Base-by-base conservation (phyloP, 2,113 vertebrate genomes). In the Passer montanus region DNA sequence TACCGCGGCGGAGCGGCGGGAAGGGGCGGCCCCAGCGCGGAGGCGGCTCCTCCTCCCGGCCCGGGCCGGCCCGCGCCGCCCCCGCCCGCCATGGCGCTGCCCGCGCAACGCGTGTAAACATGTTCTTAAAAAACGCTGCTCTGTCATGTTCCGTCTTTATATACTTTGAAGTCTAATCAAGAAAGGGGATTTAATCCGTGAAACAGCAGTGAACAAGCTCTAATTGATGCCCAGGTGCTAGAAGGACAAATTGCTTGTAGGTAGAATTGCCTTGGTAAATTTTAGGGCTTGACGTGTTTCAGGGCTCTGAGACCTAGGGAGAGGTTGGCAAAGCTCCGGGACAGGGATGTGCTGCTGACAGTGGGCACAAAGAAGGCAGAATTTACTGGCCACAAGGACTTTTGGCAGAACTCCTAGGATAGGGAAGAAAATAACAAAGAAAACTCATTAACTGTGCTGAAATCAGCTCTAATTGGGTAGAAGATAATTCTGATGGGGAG, bases 41-140 rank as follows among this genome's bases (percentile, higher is more conserved):
- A 13, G 56, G 46, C 56, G 31, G 37, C 56, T 81, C 64, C 80
- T 58, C 27, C 77, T 43, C 24, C 31, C 26, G 26, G 6, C 56
- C 41, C 80, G 55, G 77, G 6, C 39, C 0, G 41, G 50, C n/a
- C 52, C 15, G n/a, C 46, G 5, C 76, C 63, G 64, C 43, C 76
- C 26, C 24, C 33, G 5, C 30, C 23, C 69, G 23, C 69, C 59
- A 28, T 30, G 43, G 15, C 41, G 2, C 9, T 4, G 33, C 27
- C 0, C 9, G 0, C 10, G 17, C 1, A 33, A 1, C 2, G 0
- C 2, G 1, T 2, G 24, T 22, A 7, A 76, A 31, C 21, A 3
- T 7, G 31, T 30, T 6, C 37, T 3, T 10, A 4, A 66, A 24
- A 13, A 21, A 11, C 4, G 11, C 15, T 17, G 5, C 6, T 28